Conservation (phyloP, 1,140 invertebrate genomes). For the Eumaeus atala region DNA sequence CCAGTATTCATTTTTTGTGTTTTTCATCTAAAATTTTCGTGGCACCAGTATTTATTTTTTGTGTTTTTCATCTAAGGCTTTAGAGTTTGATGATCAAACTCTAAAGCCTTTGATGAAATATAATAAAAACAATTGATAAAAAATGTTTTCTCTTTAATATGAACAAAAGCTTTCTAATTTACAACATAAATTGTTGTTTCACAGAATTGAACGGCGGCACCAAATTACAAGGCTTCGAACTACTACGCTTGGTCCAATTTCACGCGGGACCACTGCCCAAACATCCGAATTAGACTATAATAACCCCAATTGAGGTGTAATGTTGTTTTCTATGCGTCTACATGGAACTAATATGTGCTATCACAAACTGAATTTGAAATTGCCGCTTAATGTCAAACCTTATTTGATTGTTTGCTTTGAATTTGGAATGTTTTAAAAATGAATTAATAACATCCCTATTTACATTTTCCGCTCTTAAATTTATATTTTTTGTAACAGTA, state of each 20-base stretch:
- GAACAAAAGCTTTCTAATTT: constrained; percentile 10
- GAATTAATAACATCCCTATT: too few relatives aligned
- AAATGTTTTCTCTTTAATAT: neutral
- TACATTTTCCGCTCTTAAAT: too few relatives aligned
- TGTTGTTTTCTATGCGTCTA: constrained; percentile 20
- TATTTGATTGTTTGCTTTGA: too few relatives aligned
- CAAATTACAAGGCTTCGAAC: constrained; percentile 53
- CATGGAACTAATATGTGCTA: constrained; percentile 11
- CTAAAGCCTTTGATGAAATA: too few relatives aligned
- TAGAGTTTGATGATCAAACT: too few relatives aligned
- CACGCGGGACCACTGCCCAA: constrained; percentile 47
- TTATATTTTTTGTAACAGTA: too few relatives aligned
- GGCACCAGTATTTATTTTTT: too few relatives aligned
- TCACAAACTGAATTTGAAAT: neutral
- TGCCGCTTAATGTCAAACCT: neutral
- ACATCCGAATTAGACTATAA: constrained; percentile 61
- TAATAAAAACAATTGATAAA: constrained; percentile 1
- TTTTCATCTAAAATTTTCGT: too few relatives aligned
- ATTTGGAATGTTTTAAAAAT: too few relatives aligned
- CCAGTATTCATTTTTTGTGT: too few relatives aligned
- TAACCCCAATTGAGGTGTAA: constrained; percentile 39
- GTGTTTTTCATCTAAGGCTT: too few relatives aligned
- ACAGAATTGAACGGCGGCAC: neutral
- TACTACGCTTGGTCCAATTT: constrained; percentile 50
- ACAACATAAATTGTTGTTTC: constrained; percentile 8